Evolutionary conservation across 2,113 vertebrate genomes (phyloP).

Genomic region (Cardinalis cardinalis): DNA sequence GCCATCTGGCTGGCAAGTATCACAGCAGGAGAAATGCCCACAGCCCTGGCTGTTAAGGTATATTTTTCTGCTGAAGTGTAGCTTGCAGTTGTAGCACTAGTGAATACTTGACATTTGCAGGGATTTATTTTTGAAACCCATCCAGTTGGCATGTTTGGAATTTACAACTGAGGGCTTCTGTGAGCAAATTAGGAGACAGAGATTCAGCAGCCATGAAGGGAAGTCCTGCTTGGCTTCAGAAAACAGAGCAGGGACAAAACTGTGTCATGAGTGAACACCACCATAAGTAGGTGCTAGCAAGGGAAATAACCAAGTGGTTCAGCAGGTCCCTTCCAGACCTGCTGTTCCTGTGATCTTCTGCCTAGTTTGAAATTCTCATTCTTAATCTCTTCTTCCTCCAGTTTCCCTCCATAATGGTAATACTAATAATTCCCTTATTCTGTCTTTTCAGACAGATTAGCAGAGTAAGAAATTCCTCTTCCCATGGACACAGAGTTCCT

Average conservation of each 20-base stretch:
- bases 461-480: neutral
- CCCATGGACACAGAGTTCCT: neutral
- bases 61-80: neutral
- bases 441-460: neutral
- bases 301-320: neutral
- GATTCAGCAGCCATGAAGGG: neutral
- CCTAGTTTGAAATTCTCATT: neutral
- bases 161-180: neutral
- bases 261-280: rapidly evolving
- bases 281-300: neutral
- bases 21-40: neutral
- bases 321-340: neutral
- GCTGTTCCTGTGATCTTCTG: neutral
- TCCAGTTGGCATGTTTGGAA: neutral
- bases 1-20: neutral
- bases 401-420: neutral
- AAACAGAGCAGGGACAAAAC: neutral
- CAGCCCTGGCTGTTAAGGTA: neutral
- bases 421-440: neutral
- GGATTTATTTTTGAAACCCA: neutral
- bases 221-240: neutral
- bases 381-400: neutral
- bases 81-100: neutral
- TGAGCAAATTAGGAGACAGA: neutral
- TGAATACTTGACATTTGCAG: neutral